Evolutionary conservation across 2,797 vertebrate species (phyloP).

Genomic region (Alca torda): DNA sequence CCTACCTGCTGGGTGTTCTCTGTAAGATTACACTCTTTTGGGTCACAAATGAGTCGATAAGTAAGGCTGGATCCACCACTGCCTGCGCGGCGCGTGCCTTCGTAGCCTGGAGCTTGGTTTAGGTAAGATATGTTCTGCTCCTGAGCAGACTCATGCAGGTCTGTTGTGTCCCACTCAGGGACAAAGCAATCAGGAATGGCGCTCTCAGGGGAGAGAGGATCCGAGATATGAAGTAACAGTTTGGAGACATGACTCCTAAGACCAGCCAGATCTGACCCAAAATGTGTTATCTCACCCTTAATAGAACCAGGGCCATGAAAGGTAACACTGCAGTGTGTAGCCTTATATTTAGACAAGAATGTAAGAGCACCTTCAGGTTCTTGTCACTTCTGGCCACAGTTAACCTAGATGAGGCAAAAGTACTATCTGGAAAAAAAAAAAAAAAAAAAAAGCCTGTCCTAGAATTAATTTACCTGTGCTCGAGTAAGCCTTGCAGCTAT

Average conservation of each 20-base stretch:
- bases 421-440: background rate
- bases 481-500: background rate
- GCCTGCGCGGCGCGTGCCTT: fast-evolving
- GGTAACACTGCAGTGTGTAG: background rate
- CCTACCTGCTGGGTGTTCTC: background rate
- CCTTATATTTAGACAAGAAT: background rate
- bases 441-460: background rate
- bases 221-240: background rate
- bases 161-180: background rate
- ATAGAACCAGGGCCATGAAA: background rate
- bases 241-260: background rate
- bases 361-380: background rate
- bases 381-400: background rate
- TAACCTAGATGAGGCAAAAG: background rate
- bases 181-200: background rate
- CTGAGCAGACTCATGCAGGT: background rate
- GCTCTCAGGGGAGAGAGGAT: background rate
- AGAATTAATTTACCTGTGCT: background rate
- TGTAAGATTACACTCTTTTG: background rate
- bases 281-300: background rate
- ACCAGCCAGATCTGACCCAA: background rate
- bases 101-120: background rate
- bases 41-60: background rate
- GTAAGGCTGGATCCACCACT: background rate
- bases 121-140: background rate